phyloP scores from a whole-genome alignment of 2,113 vertebrate species.

The Redunca redunca region DNA sequence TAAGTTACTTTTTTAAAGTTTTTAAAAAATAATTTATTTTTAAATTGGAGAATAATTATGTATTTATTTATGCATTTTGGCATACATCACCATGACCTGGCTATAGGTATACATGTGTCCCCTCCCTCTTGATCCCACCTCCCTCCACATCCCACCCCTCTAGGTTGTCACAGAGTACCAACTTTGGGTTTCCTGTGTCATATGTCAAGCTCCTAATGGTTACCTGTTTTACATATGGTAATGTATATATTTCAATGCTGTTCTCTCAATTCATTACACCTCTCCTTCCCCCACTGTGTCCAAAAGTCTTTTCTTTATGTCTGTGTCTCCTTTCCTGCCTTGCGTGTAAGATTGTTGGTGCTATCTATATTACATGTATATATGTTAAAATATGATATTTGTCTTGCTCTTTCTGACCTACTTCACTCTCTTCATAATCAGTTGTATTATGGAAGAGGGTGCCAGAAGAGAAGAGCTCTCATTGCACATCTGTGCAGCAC shows the following conservation, averaged over 20 bases:
- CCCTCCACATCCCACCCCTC: not conserved
- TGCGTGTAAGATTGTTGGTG: not conserved
- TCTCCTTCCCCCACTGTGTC: not conserved
- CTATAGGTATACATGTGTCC: not conserved
- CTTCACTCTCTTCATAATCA: not conserved
- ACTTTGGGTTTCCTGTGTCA: not conserved
- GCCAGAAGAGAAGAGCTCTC: not conserved
- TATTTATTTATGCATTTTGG: not conserved
- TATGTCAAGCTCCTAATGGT: not conserved
- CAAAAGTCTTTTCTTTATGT: not conserved
- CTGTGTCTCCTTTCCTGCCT: not conserved
- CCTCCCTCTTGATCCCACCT: not conserved
- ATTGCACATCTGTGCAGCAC: not conserved
- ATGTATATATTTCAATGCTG: not conserved
- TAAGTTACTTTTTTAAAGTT: not conserved
- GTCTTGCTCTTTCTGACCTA: not conserved
- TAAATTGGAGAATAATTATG: not conserved
- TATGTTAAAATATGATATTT: not conserved
- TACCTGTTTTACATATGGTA: not conserved
- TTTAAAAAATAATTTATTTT: not conserved
- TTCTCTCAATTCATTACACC: not conserved
- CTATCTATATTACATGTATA: not conserved
- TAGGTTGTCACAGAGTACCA: not conserved
- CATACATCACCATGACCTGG: not conserved
- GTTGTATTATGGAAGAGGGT: not conserved